Percentiles rank a stretch among this genome's conserved stretches.
These are phyloP conservation scores for Microcaecilia unicolor DNA, from an alignment of 2,797 vertebrate species.

Conservation along the genomic window DNA sequence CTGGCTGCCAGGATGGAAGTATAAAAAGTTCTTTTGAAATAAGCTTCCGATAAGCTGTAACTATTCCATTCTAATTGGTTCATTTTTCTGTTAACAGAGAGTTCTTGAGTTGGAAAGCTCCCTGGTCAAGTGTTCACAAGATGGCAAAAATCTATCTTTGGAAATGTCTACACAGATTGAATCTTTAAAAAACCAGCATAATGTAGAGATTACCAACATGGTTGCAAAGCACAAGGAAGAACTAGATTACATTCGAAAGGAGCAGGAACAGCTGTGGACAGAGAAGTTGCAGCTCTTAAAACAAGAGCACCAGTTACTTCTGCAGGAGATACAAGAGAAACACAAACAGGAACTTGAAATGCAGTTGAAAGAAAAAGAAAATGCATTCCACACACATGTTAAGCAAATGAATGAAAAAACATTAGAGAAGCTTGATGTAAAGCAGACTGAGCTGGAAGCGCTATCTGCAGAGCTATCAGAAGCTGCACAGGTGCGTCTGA, in stretches of 20 bases:
- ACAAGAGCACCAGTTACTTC: conserved; percentile 51
- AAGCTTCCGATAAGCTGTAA: too few species aligned
- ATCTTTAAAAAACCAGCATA: conserved; percentile 65
- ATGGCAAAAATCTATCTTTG: conserved; percentile 49
- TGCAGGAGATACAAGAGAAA: conserved; percentile 63
- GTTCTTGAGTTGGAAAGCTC: conserved; percentile 87
- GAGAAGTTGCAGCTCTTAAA: conserved; percentile 50
- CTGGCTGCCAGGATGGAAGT: too few species aligned
- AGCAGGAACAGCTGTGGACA: conserved; percentile 61
- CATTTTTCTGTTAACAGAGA: conserved; percentile 58
- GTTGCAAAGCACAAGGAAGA: conserved; percentile 63
- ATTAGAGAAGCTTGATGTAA: conserved; percentile 78
- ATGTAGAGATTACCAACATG: conserved; percentile 59
- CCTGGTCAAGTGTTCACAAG: conserved; percentile 57
- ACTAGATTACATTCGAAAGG: conserved; percentile 35
- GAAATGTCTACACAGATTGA: conserved; percentile 57
- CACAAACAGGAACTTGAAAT: conserved; percentile 55
- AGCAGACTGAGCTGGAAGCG: conserved; percentile 78
- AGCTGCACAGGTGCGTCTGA: conserved; percentile 51
- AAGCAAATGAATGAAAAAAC: conserved; percentile 87
- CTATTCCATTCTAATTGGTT: conserved; percentile 9
- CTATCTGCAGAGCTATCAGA: conserved; percentile 74
- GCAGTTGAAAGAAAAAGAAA: conserved; percentile 74
- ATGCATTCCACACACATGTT: conserved; percentile 69
- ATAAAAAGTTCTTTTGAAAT: too few species aligned